These are phyloP conservation scores for Stictocephala bisonia DNA, from an alignment of 2,888 invertebrate species.

Conservation along the genomic window DNA sequence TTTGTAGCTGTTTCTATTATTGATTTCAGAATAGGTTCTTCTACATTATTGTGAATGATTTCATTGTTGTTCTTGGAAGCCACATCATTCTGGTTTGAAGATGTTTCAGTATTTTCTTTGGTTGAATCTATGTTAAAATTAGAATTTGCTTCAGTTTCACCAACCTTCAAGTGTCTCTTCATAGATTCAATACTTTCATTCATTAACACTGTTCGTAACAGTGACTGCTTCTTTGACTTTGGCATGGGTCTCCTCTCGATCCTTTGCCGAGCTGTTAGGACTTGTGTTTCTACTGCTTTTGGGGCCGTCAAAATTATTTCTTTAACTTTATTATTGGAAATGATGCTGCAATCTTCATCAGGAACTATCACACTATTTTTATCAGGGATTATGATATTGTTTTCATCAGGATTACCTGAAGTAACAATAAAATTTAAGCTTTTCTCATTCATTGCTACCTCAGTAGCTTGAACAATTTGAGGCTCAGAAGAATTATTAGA, in stretches of 20 bases:
- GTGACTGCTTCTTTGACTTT: conserved; percentile 25
- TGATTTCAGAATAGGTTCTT: conserved; percentile 30
- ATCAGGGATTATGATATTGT: too few species aligned
- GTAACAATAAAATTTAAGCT: too few species aligned
- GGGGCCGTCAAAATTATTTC: too few species aligned
- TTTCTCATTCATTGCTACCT: too few species aligned
- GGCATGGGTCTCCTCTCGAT: conserved; percentile 26
- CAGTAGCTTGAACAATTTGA: too few species aligned
- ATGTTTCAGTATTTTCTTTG: neutral
- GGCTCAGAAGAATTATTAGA: too few species aligned
- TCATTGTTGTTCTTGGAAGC: neutral
- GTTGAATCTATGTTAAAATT: too few species aligned
- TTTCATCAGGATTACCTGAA: too few species aligned
- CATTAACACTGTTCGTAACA: conserved; percentile 7
- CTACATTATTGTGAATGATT: neutral
- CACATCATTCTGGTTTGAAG: too few species aligned
- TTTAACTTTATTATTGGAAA: too few species aligned
- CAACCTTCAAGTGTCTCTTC: conserved; percentile 5
- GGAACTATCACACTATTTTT: too few species aligned
- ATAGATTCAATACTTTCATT: conserved; percentile 23
- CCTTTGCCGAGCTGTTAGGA: neutral
- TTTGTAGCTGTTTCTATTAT: conserved; percentile 23
- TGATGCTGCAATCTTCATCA: too few species aligned
- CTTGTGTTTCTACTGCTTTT: neutral
- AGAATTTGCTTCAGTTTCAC: neutral